Base-by-base conservation (phyloP, 1,140 invertebrate genomes). In the Habropoda laboriosa region DNA sequence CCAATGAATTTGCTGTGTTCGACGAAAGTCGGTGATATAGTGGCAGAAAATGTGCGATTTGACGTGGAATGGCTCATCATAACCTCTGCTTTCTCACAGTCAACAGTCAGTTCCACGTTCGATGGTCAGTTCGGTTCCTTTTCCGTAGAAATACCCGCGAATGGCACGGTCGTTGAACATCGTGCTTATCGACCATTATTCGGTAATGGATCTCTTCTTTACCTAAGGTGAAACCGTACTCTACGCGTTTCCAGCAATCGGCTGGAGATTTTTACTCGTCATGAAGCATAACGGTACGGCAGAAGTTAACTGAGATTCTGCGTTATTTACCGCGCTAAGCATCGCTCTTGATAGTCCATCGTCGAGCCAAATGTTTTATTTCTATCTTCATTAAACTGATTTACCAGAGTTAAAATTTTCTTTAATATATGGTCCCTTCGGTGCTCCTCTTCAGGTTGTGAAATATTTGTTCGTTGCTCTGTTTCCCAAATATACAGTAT, bases 261-360 rank as follows among this genome's bases (percentile, higher is more conserved):
- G 72, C 72, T 76, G 67, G n/a, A 67, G 47, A 85, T 83, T 85
- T 83, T 80, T 85, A 76, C 51, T 42, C 27, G 77, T 74, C 71
- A 60, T 61, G 24, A 55, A 67, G 24, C n/a, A n/a, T 83, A 85
- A 85, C 83, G 83, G 83, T 53, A 66, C 18, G 16, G 0, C 32
- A 35, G 27, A 49, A 32, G 30, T 24, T 47, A 57, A 32, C 24
- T 42, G 49, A 47, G 60, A 74, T 58, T 64, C 40, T 66, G n/a
- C 51, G 45, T 53, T 66, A 68, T 63, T 68, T 49, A 21, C 38
- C 47, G 35, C 16, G 38, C 12, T 72, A 78, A 61, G 53, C 73
- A 8, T 55, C n/a, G n/a, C 4, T 30, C 27, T 24, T 13, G 4
- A 21, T 38, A 27, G 10, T 7, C n/a, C n/a, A n/a, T n/a, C n/a